Base-by-base conservation (phyloP, 2,888 invertebrate species). In the Apamea sordens region DNA sequence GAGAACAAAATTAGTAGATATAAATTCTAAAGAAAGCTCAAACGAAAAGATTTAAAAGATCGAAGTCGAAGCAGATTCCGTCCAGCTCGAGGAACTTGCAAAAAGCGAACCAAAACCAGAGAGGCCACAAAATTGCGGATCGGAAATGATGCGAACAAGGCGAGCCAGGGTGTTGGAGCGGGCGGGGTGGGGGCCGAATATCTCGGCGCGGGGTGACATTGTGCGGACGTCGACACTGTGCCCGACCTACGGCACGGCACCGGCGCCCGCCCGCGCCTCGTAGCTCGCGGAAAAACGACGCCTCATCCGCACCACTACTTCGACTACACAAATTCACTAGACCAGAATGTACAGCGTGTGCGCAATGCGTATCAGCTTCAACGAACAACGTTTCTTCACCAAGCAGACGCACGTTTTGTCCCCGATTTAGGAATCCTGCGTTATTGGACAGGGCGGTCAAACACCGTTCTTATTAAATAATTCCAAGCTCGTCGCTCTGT, bases 201-300 rank as follows among this genome's bases (percentile, higher is more conserved):
- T 94, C 92, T 93, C 92, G 88, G 90, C 91, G 91, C 94, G 94
- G 94, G 96, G 96, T 96, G 96, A 96, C 96, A 95, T 96, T 96
- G 96, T 92, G 90, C 94, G 96, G 95, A 89, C 96, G 90, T 93
- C 95, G 96, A 96, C 96, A 93, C 92, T 93, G 88, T 95, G 94
- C 94, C 94, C 95, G 96, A 96, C 96, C 96, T 96, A 96, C 95
- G 94, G 93, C 93, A 94, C 94, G 91, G 91, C 92, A 85, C 88
- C 91, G 88, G 87, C 91, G 63, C 89, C 86, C 91, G 89, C 88
- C 91, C 89, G 89, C 91, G 87, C 91, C 91, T 88, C 91, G 84
- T 90, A 90, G 85, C 91, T 89, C 91, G 90, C 93, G 93, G 94
- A 94, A 94, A 85, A 92, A 89, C 90, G 91, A 90, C 91, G 90